Percentiles rank a stretch among this genome's conserved stretches.
Conservation (phyloP, 2,888 invertebrate genomes). For the Megamerina dolium region DNA sequence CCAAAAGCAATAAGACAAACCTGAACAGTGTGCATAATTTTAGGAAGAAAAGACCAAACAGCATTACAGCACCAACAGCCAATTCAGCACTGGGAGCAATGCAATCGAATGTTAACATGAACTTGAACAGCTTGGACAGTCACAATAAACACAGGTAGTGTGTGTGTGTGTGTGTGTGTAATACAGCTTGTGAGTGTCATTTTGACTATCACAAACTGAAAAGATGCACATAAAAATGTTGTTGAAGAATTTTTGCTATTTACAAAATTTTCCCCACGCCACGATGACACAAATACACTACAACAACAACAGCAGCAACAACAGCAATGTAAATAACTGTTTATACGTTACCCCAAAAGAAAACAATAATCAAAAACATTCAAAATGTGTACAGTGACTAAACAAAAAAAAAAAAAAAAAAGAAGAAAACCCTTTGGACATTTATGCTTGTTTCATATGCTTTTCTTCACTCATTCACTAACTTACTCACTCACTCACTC, state of each 20-base stretch:
- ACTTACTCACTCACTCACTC: too few species aligned
- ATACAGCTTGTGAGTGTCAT: neutral
- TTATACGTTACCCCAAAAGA: slow-evolving; percentile 24
- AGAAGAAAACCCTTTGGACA: too few species aligned
- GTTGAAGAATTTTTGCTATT: too few species aligned
- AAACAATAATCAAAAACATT: slow-evolving; percentile 23
- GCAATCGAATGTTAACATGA: slow-evolving; percentile 32
- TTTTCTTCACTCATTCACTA: too few species aligned
- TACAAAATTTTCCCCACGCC: slow-evolving; percentile 1
- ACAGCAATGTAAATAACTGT: slow-evolving; percentile 21
- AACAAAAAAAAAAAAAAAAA: neutral
- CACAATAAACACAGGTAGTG: slow-evolving; percentile 35
- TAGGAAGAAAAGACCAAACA: slow-evolving; percentile 29
- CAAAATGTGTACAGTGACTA: neutral
- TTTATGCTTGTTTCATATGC: too few species aligned
- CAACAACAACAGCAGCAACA: slow-evolving; percentile 4
- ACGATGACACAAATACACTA: slow-evolving; percentile 1
- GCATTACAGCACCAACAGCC: slow-evolving; percentile 23
- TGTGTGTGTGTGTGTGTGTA: slow-evolving; percentile 5
- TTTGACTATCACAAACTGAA: too few species aligned
- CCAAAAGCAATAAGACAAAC: too few species aligned
- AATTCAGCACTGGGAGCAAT: slow-evolving; percentile 26
- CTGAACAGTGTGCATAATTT: too few species aligned
- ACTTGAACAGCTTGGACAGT: slow-evolving; percentile 30
- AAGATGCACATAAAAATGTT: too few species aligned